Evolutionary conservation across 2,797 vertebrate species (phyloP).

Genomic region (Melopsittacus undulatus): DNA sequence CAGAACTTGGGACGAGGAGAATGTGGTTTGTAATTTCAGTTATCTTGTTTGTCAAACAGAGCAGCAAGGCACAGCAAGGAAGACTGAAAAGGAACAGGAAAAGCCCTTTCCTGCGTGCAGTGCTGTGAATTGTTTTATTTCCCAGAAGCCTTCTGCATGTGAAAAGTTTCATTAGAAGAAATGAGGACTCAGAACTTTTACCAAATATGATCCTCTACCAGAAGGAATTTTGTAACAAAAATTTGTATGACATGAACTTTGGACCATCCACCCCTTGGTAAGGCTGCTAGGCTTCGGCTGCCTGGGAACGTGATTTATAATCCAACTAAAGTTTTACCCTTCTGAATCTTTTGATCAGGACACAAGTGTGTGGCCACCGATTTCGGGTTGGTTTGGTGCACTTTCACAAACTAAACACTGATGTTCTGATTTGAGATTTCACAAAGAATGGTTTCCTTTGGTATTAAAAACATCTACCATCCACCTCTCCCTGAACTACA

Average conservation of each 20-base stretch:
- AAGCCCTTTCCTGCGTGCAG: neutral
- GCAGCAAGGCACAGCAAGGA: neutral
- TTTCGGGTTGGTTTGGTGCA: neutral
- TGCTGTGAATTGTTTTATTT: neutral
- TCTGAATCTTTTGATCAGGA: neutral
- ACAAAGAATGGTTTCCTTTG: neutral
- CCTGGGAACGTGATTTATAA: neutral
- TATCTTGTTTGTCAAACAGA: neutral
- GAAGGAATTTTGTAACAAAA: neutral
- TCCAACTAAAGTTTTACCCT: neutral
- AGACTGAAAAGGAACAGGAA: neutral
- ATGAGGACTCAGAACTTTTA: neutral
- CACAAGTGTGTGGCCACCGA: rapidly evolving
- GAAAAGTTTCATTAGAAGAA: neutral
- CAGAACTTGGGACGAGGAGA: conserved; percentile 7
- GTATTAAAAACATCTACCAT: neutral
- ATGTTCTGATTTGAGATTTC: neutral
- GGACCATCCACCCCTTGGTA: neutral
- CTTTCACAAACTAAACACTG: neutral
- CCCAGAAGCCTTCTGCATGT: neutral
- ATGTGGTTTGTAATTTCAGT: conserved; percentile 52
- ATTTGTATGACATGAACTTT: neutral
- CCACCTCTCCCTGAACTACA: neutral
- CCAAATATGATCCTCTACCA: neutral
- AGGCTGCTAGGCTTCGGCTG: neutral